A percentile compares a stretch with the other conserved stretches of the same genome.
Conservation (phyloP, 2,888 invertebrate species). For the Cataglyphis albicans region DNA sequence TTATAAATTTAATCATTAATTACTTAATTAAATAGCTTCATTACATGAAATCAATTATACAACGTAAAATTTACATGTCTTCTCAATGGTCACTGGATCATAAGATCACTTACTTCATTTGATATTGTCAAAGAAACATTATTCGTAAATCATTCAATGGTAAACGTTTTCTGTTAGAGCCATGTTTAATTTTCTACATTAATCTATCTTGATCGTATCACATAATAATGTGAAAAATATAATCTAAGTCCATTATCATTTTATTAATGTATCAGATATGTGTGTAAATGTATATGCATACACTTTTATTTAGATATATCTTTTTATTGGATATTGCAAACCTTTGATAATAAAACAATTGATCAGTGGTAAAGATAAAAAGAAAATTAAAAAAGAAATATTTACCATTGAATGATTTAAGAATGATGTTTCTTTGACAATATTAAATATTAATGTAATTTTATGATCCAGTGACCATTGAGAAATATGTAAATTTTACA, state of each 20-base stretch:
- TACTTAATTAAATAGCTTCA: constrained; percentile 79
- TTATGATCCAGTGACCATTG: constrained; percentile 73
- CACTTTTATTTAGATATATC: constrained; percentile 63
- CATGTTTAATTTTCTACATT: background rate
- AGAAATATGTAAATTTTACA: constrained; percentile 76
- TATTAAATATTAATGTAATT: constrained; percentile 48
- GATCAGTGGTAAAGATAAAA: constrained; percentile 65
- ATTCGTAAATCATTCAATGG: background rate
- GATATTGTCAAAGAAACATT: constrained; percentile 45
- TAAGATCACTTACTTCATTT: constrained; percentile 50
- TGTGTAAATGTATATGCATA: constrained; percentile 70
- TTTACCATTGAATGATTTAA: background rate
- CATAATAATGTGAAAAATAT: constrained; percentile 26
- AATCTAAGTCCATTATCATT: constrained; percentile 69
- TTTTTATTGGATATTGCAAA: constrained; percentile 55
- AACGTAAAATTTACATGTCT: constrained; percentile 76
- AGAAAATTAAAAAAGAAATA: background rate
- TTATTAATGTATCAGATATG: constrained; percentile 66
- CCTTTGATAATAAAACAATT: constrained; percentile 64
- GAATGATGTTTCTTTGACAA: constrained; percentile 49
- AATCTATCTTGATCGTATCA: constrained; percentile 1
- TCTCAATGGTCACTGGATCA: constrained; percentile 72
- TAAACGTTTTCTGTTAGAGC: no score
- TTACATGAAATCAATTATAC: constrained; percentile 79
- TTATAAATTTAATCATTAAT: constrained; percentile 37